Evolutionary conservation across 2,797 vertebrate species (phyloP).

Genomic region (Synaphobranchus kaupii): DNA sequence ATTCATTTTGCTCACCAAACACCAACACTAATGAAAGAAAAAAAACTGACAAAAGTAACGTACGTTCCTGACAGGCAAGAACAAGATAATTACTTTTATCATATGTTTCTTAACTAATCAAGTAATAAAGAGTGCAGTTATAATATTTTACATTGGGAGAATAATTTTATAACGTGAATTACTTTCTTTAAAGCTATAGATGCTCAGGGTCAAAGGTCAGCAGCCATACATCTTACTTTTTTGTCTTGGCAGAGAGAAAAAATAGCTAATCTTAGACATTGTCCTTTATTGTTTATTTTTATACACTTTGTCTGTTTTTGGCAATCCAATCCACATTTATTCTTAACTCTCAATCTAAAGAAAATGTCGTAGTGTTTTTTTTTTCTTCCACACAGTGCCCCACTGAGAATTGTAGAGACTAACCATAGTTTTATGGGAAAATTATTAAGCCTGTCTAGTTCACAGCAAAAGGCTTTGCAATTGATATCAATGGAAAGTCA

Average conservation of each 20-base stretch:
- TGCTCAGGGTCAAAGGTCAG: background rate
- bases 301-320: background rate
- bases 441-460: background rate
- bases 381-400: background rate
- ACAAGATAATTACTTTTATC: no score
- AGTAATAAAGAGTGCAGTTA: background rate
- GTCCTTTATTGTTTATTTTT: background rate
- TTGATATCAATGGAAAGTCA: background rate
- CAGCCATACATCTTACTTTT: background rate
- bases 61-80: no score
- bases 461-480: background rate
- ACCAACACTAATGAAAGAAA: no score
- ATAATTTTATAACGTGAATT: background rate
- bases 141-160: background rate
- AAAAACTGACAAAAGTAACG: no score
- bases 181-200: background rate
- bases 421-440: background rate
- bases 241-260: background rate
- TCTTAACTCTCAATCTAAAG: background rate
- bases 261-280: background rate
- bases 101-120: no score
- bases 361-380: no score
- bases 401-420: background rate
- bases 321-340: background rate
- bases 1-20: background rate